Evolutionary conservation across 2,888 invertebrate species (phyloP).

Genomic region (Itoplectis maculator): DNA sequence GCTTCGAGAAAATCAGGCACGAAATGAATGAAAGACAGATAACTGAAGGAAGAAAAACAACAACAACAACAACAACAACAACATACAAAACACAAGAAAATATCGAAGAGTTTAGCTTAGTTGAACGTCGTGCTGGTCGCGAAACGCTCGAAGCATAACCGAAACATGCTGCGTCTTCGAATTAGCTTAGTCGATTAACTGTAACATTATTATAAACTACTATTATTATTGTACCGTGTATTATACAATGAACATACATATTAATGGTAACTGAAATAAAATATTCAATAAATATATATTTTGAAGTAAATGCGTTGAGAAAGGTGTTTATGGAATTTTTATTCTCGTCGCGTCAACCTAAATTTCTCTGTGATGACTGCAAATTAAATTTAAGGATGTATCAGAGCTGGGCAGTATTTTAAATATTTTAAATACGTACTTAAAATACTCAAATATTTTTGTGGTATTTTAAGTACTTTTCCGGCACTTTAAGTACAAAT

Average conservation of each 20-base stretch:
- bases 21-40: conserved; percentile 31
- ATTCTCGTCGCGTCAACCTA: neutral
- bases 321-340: conserved; percentile 12
- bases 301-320: conserved; percentile 69
- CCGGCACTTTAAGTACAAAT: too few species aligned
- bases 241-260: conserved; percentile 67
- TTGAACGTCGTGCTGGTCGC: conserved; percentile 68
- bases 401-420: too few species aligned
- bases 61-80: conserved; percentile 8
- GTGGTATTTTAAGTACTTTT: too few species aligned
- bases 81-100: conserved; percentile 14
- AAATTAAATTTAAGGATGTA: too few species aligned
- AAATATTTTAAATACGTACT: too few species aligned
- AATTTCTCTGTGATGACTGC: too few species aligned
- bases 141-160: conserved; percentile 64
- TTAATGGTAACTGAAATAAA: conserved; percentile 71
- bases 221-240: conserved; percentile 65
- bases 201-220: conserved; percentile 63
- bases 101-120: conserved; percentile 53
- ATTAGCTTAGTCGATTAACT: conserved; percentile 55
- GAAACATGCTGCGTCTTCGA: conserved; percentile 60
- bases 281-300: conserved; percentile 72
- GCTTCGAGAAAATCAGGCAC: conserved; percentile 35
- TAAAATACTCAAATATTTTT: too few species aligned
- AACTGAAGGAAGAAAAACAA: neutral